Conservation (phyloP, 2,113 vertebrate species). For the Archocentrus centrarchus region DNA sequence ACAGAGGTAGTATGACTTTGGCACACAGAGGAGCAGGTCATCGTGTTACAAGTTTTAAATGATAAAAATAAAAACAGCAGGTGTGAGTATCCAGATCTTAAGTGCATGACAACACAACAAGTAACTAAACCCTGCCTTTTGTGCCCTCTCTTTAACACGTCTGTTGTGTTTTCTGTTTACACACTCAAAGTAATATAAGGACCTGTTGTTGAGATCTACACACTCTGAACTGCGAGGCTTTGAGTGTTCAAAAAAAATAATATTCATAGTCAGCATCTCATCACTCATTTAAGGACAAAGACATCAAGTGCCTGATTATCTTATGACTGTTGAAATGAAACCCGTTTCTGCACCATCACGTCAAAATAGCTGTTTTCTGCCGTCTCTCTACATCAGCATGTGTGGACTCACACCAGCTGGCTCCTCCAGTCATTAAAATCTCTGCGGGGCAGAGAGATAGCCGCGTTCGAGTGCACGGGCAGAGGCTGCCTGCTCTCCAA, state of each 20-base stretch:
- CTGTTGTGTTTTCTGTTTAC: background rate
- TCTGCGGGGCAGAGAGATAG: conserved; percentile 85
- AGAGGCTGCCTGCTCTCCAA: conserved; percentile 84
- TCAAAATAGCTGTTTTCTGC: background rate
- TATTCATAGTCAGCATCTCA: background rate
- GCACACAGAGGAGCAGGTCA: background rate
- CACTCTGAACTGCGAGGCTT: background rate
- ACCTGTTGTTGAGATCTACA: background rate
- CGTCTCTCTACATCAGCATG: background rate
- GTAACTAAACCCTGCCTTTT: background rate
- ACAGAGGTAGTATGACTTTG: background rate
- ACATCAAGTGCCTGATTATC: too few relatives aligned
- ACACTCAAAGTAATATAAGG: background rate
- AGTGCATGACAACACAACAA: background rate
- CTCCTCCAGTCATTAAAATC: conserved; percentile 86
- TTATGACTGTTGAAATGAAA: background rate
- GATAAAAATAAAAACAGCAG: conserved; percentile 1
- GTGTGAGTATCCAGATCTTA: background rate
- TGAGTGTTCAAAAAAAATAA: background rate
- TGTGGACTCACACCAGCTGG: conserved; percentile 83
- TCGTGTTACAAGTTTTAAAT: conserved; percentile 1
- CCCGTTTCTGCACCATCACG: background rate
- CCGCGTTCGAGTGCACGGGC: conserved; percentile 86
- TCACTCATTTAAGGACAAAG: background rate
- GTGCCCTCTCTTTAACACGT: background rate